Conservation (phyloP, 2,113 vertebrate species). For the Emydocephalus ijimae region DNA sequence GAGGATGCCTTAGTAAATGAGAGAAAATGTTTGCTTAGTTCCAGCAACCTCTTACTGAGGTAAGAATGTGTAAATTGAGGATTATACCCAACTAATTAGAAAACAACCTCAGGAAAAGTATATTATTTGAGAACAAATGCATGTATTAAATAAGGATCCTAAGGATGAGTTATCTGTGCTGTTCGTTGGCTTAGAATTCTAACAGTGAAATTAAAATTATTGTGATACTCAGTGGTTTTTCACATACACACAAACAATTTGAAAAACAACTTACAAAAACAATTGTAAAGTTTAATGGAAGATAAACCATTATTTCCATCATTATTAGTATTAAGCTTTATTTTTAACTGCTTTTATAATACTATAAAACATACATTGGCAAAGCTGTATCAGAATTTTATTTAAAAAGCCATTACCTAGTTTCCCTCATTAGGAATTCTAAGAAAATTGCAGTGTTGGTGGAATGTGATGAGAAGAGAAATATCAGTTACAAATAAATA, state of each 20-base stretch:
- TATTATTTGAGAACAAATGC: not conserved
- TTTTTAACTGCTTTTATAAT: not conserved
- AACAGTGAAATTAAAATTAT: not conserved
- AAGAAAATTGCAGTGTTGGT: constrained; percentile 1
- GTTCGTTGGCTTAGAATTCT: not conserved
- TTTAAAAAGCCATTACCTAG: not conserved
- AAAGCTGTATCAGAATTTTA: not conserved
- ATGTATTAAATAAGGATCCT: not conserved
- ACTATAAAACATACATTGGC: not conserved
- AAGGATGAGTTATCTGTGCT: not conserved
- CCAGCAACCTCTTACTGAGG: not conserved
- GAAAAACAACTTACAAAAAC: not conserved
- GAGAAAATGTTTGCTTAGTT: not conserved
- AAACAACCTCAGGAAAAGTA: not conserved
- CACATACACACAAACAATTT: not conserved
- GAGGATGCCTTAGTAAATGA: not conserved
- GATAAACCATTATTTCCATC: not conserved
- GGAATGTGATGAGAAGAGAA: constrained; percentile 15
- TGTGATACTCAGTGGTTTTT: not conserved
- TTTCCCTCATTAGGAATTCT: not conserved
- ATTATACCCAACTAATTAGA: not conserved
- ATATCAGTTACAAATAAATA: not conserved
- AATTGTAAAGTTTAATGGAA: not conserved
- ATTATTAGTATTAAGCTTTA: not conserved
- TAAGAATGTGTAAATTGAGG: not conserved